Base-by-base conservation (phyloP, 2,888 invertebrate species). In the Prosopocoilus inquinatus region DNA sequence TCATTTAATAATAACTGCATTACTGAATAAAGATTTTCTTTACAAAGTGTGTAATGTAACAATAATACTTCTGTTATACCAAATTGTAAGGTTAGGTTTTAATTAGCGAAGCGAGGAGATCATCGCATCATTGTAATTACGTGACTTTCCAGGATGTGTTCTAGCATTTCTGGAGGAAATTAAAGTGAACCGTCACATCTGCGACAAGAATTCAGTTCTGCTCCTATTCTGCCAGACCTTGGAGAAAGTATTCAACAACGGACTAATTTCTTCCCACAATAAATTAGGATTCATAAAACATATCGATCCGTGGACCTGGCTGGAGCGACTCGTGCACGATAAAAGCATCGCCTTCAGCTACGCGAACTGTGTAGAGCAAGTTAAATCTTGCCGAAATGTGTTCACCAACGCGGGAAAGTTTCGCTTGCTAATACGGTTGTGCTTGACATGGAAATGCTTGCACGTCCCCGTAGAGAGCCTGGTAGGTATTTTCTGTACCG, bases 201-300 rank as follows among this genome's bases (percentile, higher is more conserved):
- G 70, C 9, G 84, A 85, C 65, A 71, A 75, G 9, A 79, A 82
- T 69, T 70, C 73, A 35, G 68, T 78, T 56, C 70, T 86, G 9
- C 63, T 72, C 46, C 69, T 72, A 7, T 79, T 85, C 58, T 84
- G 84, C 66, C 76, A 77, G 62, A 78, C 78, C 55, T 64, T 85
- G 41, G 85, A 86, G 70, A 67, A 64, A 49, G 62, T 86, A 55
- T 80, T 86, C 56, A 77, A 79, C 58, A 79, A 79, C 66, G 86
- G 85, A 13, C 71, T 86, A 12, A 64, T 77, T 43, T 66, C 74
- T 47, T 75, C 73, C 32, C 64, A 75, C 43, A 77, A 73, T 60
- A 67, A 73, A 2, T 70, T 79, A 53, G 78, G 76, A 35, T 75
- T 81, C 55, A 68, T 74, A 28, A 78, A 76, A 64, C 69, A 72